These are phyloP conservation scores for Sphaeramia orbicularis DNA, from an alignment of 2,797 vertebrate species.

Conservation along the genomic window DNA sequence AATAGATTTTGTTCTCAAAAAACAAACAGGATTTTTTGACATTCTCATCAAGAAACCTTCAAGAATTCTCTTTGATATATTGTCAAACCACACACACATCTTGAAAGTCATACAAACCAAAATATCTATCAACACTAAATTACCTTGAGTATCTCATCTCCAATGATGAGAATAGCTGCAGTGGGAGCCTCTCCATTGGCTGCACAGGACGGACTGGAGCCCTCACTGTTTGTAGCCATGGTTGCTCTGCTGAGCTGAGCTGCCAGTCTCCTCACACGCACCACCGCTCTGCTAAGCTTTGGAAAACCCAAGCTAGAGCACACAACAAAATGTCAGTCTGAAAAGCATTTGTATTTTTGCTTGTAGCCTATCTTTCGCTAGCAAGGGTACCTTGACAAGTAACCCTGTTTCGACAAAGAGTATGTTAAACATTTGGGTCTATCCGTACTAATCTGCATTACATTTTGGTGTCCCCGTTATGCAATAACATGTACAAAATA, in stretches of 20 bases:
- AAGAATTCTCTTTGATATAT: slow-evolving; percentile 18
- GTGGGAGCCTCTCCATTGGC: slow-evolving; percentile 77
- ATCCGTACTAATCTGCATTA: too few species aligned
- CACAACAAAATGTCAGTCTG: background rate
- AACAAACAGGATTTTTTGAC: background rate
- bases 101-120: slow-evolving; percentile 9
- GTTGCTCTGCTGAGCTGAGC: slow-evolving; percentile 76
- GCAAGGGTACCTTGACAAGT: too few species aligned
- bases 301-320: slow-evolving; percentile 61
- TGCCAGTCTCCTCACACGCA: slow-evolving; percentile 77
- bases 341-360: background rate
- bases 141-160: slow-evolving; percentile 98
- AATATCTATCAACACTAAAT: slow-evolving; percentile 5
- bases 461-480: too few species aligned
- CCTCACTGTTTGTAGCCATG: slow-evolving; percentile 74
- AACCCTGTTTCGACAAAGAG: too few species aligned
- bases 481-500: too few species aligned
- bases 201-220: slow-evolving; percentile 41
- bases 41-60: slow-evolving; percentile 17
- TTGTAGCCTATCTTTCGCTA: background rate
- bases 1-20: background rate
- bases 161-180: slow-evolving; percentile 94
- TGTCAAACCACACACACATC: slow-evolving; percentile 6
- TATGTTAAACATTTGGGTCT: too few species aligned
- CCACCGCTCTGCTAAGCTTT: slow-evolving; percentile 75